phyloP scores from a whole-genome alignment of 64 coral and sea anemone species.

The Stylophora pistillata region DNA sequence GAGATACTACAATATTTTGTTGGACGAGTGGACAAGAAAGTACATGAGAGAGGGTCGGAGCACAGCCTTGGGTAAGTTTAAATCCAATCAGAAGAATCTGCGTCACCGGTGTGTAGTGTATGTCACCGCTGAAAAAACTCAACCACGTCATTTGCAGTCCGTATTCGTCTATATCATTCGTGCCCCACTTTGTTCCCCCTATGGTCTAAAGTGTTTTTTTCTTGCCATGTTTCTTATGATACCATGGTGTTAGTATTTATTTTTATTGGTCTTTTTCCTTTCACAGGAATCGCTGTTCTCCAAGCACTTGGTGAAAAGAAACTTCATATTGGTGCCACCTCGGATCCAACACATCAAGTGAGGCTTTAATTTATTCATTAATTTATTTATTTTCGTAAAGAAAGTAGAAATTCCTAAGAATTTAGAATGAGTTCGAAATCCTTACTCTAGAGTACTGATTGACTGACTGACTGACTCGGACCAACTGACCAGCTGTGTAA shows the following conservation, averaged over 20 bases:
- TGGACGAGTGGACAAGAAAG: constrained; percentile 97
- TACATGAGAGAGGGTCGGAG: constrained; percentile 96
- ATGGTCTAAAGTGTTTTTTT: neutral
- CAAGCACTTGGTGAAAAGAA: constrained; percentile 81
- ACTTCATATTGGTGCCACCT: constrained; percentile 79
- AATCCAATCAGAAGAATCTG: neutral
- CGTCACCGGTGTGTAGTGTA: neutral
- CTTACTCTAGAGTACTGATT: neutral
- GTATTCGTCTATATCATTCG: neutral
- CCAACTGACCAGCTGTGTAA: no score
- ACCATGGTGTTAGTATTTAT: neutral
- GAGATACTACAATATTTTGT: constrained; percentile 89
- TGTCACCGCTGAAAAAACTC: no score
- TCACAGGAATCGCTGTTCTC: constrained; percentile 77
- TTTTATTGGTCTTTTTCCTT: neutral
- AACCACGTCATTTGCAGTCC: neutral
- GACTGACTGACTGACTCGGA: neutral
- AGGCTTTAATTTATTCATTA: neutral
- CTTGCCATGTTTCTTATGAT: neutral
- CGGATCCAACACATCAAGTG: constrained; percentile 87
- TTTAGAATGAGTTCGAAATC: no score
- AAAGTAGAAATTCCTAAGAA: neutral
- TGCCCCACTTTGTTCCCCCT: neutral
- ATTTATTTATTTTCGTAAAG: neutral
- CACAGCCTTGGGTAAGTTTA: constrained; percentile 72